phyloP scores from a whole-genome alignment of 2,797 vertebrate species.

The Darevskia mixta region DNA sequence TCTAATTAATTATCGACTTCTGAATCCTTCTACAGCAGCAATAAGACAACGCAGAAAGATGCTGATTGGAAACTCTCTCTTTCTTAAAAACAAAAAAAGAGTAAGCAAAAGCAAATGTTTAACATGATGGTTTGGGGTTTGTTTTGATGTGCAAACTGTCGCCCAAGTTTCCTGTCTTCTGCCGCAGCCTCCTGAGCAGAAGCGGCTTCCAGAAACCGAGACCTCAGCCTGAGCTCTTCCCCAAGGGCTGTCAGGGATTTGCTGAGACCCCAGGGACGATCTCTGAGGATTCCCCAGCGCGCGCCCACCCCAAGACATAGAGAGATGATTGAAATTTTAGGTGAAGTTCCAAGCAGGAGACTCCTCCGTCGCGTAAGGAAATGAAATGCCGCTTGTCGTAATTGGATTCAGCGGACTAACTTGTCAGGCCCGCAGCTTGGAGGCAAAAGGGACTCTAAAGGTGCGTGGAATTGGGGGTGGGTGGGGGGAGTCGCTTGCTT shows the following conservation, averaged over 20 bases:
- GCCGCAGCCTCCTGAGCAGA: conserved; percentile 1
- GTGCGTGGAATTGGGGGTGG: rapidly evolving
- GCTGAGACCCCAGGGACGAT: conserved; percentile 49
- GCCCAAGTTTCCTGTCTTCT: conserved; percentile 39
- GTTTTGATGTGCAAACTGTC: neutral
- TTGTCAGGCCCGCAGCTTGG: conserved; percentile 82
- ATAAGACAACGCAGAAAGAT: neutral
- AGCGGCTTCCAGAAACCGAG: neutral
- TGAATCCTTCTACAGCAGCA: conserved; percentile 49
- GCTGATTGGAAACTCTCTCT: neutral
- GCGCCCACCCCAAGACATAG: conserved; percentile 63
- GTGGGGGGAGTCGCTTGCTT: conserved; percentile 74
- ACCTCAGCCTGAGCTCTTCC: neutral
- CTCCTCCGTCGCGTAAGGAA: conserved; percentile 76
- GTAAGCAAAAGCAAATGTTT: neutral
- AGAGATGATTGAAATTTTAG: conserved; percentile 82
- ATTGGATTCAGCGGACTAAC: conserved; percentile 86
- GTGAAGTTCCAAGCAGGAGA: conserved; percentile 82
- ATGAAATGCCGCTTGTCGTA: conserved; percentile 84
- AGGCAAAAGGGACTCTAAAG: conserved; percentile 73
- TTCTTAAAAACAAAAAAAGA: neutral
- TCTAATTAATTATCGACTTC: conserved; percentile 73
- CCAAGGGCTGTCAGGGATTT: conserved; percentile 29
- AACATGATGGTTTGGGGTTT: neutral
- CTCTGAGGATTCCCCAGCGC: conserved; percentile 66